Evolutionary conservation across 2,888 invertebrate species (phyloP), one percentile per base, ranked within the genome.

Genomic region (Ptychoptera contaminata): DNA sequence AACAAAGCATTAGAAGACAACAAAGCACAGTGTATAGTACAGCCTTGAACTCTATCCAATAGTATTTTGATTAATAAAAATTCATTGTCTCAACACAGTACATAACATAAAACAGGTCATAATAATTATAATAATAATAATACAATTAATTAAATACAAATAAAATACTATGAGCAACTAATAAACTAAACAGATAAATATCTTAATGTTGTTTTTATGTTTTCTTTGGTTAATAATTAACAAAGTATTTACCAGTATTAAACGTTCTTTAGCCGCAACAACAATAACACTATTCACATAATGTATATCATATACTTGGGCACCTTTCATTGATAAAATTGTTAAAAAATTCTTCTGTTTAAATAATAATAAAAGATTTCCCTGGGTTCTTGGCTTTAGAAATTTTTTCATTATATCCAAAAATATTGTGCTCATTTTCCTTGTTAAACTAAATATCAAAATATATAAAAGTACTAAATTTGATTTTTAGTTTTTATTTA

Each of bases 401-500:
- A 42, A 23, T 16, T 37, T 15, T 14, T 37, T 10, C 3, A 49
- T 14, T 8, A 45, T 43, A 32, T 29, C 14, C 7, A 47, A n/a
- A 11, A 47, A 38, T 8, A n/a, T 8, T 12, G 44, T 16, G 12
- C 10, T 2, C 30, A 47, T 47, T 12, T 10, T 32, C 29, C 43
- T 36, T 11, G 47, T 32, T 9, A 48, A 16, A 15, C 41, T 43
- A 31, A 45, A 48, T 11, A 48, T 8, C 11, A 49, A 16, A 32
- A 47, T 37, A 37, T 47, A 47, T 8, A 46, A 34, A 29, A 43
- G 40, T 15, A 42, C 47, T 47, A 30, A n/a, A 40, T 40, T 23
- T 15, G 12, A 32, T 11, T 10, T 31, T 36, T 12, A 38, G 11
- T 16, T n/a, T 34, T 35, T 8, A 38, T 4, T 23, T 7, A 23